Evolutionary conservation across 2,797 vertebrate genomes (phyloP), one percentile per base, ranked within the genome.

Genomic region (Chelon auratus): DNA sequence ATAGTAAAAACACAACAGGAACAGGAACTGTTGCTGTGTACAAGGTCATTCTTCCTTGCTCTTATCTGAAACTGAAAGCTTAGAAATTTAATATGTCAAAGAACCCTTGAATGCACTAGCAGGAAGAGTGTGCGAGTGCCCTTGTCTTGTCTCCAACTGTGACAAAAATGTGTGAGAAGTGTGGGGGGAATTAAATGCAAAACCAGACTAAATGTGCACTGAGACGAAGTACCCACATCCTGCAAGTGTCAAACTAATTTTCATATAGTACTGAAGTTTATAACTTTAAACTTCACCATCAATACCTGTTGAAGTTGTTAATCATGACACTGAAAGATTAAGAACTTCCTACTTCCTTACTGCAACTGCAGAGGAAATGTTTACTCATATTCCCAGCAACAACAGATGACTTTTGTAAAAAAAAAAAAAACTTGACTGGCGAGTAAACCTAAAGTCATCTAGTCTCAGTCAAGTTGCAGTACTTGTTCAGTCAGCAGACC

Each of bases 321-420:
- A 45, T 10, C n/a, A 50, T 8, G 22, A 5, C 15, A 7, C 24
- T 4, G 24, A 26, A 22, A 22, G 22, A 22, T n/a, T 8, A 26
- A 24, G 42, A 56, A 56, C 20, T 33, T 81, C 47, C 72, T 61
- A 54, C 70, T 80, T 81, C 75, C 81, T 81, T 73, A 56, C 18
- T 10, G 50, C 8, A 52, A 59, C 33, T 17, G n/a, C 13, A 36
- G 48, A 65, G 48, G 42, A 78, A 61, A 22, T 18, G 18, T 15
- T 26, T 3, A 1, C 7, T 33, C 18, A 36, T 14, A 13, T 61
- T 48, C 12, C 51, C 2, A 24, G 58, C 5, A 55, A 60, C 0
- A 18, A 36, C 20, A 74, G 11, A n/a, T 10, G 62, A 48, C 30
- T 33, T 4, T 26, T 26, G 7, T 33, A n/a, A n/a, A n/a, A n/a